phyloP scores from a whole-genome alignment of 2,888 invertebrate species.

The Autographa gamma region DNA sequence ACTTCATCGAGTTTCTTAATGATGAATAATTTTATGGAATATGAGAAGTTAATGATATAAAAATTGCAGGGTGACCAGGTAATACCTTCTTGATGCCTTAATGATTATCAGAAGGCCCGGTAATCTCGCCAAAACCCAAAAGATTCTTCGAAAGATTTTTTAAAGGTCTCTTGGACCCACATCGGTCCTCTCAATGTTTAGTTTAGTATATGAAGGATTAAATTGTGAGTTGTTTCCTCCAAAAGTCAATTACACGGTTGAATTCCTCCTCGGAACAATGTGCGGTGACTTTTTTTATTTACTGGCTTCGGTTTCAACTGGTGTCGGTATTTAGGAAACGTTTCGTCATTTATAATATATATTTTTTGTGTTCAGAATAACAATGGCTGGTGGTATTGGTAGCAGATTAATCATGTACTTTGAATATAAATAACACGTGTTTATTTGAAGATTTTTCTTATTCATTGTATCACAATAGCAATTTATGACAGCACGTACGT shows the following conservation, averaged over 20 bases:
- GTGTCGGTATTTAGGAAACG: conserved; percentile 32
- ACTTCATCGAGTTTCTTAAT: conserved; percentile 37
- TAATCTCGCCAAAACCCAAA: conserved; percentile 38
- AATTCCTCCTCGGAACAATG: conserved; percentile 50
- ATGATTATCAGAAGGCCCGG: conserved; percentile 37
- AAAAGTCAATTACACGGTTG: conserved; percentile 58
- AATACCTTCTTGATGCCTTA: conserved; percentile 48
- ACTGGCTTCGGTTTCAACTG: conserved; percentile 34
- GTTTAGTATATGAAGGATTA: conserved; percentile 48
- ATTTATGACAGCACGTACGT: neutral
- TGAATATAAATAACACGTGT: neutral
- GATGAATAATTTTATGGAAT: conserved; percentile 49
- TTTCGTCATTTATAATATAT: conserved; percentile 48
- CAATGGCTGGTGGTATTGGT: neutral
- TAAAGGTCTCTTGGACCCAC: conserved; percentile 15
- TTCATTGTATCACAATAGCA: neutral
- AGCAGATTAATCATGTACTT: conserved; percentile 7
- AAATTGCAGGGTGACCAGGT: conserved; percentile 51
- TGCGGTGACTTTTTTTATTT: conserved; percentile 45
- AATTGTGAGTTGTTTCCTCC: conserved; percentile 52
- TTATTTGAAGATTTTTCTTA: neutral
- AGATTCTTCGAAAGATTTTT: conserved; percentile 26
- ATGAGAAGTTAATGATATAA: conserved; percentile 48
- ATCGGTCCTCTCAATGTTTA: conserved; percentile 33
- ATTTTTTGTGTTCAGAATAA: conserved; percentile 7